phyloP scores from a whole-genome alignment of 92 coral and sea anemone species.

The Siderastrea siderea region DNA sequence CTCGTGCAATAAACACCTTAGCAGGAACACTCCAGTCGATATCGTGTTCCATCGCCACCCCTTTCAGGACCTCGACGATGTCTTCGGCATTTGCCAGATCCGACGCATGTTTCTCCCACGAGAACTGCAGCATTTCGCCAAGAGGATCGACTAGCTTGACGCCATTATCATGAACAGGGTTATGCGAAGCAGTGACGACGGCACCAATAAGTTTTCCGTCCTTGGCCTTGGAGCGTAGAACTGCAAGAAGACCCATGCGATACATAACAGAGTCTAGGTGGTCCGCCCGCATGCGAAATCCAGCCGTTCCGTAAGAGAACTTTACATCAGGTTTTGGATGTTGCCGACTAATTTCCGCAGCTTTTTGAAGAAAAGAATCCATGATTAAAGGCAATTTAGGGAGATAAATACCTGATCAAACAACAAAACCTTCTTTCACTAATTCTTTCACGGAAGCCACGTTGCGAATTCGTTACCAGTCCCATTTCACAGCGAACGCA shows the following conservation, averaged over 20 bases:
- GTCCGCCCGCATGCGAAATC: slow-evolving; percentile 87
- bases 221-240: slow-evolving; percentile 90
- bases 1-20: slow-evolving; percentile 87
- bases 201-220: slow-evolving; percentile 88
- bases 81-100: slow-evolving; percentile 91
- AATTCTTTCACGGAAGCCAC: background rate
- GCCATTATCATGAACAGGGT: slow-evolving; percentile 96
- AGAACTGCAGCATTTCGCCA: slow-evolving; percentile 96
- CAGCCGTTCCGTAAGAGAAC: slow-evolving; percentile 97
- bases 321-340: slow-evolving; percentile 88
- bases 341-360: slow-evolving; percentile 66
- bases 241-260: slow-evolving; percentile 97
- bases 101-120: slow-evolving; percentile 95
- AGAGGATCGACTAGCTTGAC: slow-evolving; percentile 97
- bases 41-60: slow-evolving; percentile 48
- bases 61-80: slow-evolving; percentile 65
- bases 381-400: slow-evolving; percentile 30
- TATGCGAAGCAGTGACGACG: slow-evolving; percentile 98
- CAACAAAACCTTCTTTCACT: too few species aligned
- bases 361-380: slow-evolving; percentile 82
- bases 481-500: background rate
- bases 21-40: slow-evolving; percentile 78
- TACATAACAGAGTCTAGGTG: slow-evolving; percentile 93
- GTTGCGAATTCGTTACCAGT: slow-evolving; percentile 28
- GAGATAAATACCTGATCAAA: background rate